A percentile compares a stretch with the other conserved stretches of the same genome.
These are phyloP conservation scores for Anoura caudifer DNA, from an alignment of 2,113 vertebrate species.

Conservation along the genomic window DNA sequence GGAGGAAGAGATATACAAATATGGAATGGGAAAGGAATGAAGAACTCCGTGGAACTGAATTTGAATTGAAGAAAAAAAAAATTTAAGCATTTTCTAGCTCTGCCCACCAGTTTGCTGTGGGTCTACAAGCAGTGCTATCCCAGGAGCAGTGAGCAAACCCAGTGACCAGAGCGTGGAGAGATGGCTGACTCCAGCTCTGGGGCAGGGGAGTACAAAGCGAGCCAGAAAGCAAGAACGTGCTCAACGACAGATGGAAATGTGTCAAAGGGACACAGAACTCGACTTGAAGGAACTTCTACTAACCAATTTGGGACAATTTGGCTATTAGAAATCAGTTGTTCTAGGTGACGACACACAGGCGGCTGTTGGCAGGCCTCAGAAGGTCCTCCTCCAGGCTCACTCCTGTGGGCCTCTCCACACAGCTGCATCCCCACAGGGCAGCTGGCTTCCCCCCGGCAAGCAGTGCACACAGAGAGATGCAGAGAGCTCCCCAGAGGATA, in stretches of 20 bases:
- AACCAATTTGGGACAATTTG: not conserved
- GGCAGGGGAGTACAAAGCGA: not conserved
- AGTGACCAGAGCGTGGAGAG: not conserved
- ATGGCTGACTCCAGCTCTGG: not conserved
- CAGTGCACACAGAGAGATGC: not conserved
- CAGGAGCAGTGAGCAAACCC: not conserved
- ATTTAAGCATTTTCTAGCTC: not conserved
- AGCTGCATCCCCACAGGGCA: not conserved
- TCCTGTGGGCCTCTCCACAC: not conserved
- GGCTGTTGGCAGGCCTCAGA: not conserved
- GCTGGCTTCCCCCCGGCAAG: not conserved
- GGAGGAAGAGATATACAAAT: not conserved
- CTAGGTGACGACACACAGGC: not conserved
- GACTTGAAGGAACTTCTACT: not conserved
- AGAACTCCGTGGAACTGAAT: not conserved
- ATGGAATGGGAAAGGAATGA: not conserved
- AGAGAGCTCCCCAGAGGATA: not conserved
- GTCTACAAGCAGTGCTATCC: not conserved
- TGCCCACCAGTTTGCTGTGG: not conserved
- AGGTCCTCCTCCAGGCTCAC: not conserved
- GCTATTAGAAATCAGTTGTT: not conserved
- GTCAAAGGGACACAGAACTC: not conserved
- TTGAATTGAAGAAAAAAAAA: not conserved
- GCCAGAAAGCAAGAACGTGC: not conserved
- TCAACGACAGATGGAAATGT: not conserved